Conservation (phyloP, 2,113 vertebrate species). For the Reinhardtius hippoglossoides region DNA sequence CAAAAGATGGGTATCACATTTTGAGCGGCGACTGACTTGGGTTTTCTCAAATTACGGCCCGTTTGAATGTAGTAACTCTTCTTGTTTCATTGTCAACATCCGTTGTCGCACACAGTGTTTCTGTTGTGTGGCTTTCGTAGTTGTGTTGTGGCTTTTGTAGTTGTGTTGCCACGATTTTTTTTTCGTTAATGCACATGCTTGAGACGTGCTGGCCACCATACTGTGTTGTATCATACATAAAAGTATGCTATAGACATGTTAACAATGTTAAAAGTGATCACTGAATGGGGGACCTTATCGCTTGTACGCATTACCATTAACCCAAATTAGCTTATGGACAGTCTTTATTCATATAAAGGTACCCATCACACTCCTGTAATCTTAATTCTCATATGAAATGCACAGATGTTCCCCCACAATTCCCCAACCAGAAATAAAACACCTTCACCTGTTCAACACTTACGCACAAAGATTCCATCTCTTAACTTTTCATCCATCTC, state of each 20-base stretch:
- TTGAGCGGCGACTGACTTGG: too few species aligned
- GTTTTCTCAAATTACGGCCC: too few species aligned
- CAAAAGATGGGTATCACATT: too few species aligned
- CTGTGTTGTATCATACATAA: neutral
- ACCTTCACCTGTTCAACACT: constrained; percentile 2
- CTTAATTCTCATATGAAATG: neutral
- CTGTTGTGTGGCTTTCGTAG: neutral
- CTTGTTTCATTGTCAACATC: too few species aligned
- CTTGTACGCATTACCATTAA: neutral
- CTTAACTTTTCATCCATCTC: constrained; percentile 36
- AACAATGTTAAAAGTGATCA: neutral
- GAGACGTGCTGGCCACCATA: too few species aligned
- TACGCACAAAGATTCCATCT: neutral
- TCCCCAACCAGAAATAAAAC: neutral
- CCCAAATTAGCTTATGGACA: neutral
- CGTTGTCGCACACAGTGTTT: neutral
- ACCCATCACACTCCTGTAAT: neutral
- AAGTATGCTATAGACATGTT: neutral
- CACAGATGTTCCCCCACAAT: neutral
- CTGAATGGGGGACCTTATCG: too few species aligned
- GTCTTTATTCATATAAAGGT: neutral
- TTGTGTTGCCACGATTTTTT: too few species aligned
- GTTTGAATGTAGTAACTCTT: too few species aligned
- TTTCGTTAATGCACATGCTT: too few species aligned
- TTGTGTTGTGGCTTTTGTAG: too few species aligned